Evolutionary conservation across 2,888 invertebrate species (phyloP).

Genomic region (Myathropa florea): DNA sequence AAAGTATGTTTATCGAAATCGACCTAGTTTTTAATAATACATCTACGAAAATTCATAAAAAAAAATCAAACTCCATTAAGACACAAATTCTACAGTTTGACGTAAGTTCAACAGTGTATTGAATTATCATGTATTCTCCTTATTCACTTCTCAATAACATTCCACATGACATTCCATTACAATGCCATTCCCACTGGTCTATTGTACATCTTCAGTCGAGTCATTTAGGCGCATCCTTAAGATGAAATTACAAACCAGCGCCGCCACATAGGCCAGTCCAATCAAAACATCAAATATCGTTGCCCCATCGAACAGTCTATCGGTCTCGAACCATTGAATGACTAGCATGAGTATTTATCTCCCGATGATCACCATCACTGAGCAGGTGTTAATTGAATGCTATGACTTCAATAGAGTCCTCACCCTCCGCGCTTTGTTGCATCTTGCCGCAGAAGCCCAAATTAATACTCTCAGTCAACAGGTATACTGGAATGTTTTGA

Average conservation of each 20-base stretch:
- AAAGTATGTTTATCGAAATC: no score
- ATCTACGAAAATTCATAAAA: no score
- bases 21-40: no score
- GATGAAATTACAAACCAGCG: slow-evolving; percentile 21
- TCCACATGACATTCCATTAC: not conserved
- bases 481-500: slow-evolving; percentile 48
- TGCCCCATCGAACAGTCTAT: slow-evolving; percentile 11
- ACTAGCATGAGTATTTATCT: slow-evolving; percentile 64
- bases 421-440: slow-evolving; percentile 55
- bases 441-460: slow-evolving; percentile 65
- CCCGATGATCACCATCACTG: slow-evolving; percentile 49
- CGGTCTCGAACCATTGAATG: slow-evolving; percentile 34
- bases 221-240: slow-evolving; percentile 7
- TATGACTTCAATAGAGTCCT: slow-evolving; percentile 60
- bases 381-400: slow-evolving; percentile 71
- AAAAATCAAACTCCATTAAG: no score
- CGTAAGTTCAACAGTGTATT: no score
- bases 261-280: slow-evolving; percentile 45
- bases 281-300: slow-evolving; percentile 67
- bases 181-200: not conserved
- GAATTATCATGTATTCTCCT: not conserved
- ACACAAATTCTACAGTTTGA: no score
- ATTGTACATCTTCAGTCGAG: not conserved
- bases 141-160: not conserved
- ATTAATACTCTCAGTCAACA: slow-evolving; percentile 67